phyloP scores from a whole-genome alignment of 2,113 vertebrate species.

The Tapirus terrestris region DNA sequence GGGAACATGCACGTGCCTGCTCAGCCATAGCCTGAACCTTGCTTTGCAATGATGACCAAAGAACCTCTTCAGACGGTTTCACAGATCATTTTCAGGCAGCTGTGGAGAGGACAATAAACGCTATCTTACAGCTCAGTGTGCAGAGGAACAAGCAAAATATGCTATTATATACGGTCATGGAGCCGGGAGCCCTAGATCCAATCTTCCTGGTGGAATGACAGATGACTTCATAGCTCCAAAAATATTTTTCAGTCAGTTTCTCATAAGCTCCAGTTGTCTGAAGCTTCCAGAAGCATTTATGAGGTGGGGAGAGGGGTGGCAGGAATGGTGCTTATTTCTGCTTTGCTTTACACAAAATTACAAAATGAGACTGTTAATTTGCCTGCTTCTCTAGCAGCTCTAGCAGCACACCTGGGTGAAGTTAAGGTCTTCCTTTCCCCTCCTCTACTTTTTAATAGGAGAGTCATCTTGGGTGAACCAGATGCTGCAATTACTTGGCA shows the following conservation, averaged over 20 bases:
- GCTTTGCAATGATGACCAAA: neutral
- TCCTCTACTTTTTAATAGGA: neutral
- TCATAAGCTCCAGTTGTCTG: neutral
- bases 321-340: neutral
- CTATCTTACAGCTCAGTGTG: neutral
- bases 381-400: neutral
- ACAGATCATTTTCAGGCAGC: neutral
- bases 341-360: neutral
- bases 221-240: slow-evolving; percentile 30
- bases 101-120: neutral
- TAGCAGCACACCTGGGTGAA: neutral
- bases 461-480: neutral
- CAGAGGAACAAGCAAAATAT: neutral
- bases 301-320: neutral
- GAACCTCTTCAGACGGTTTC: neutral
- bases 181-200: neutral
- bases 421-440: neutral
- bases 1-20: neutral
- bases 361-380: fast-evolving
- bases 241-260: neutral
- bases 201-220: neutral
- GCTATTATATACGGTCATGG: neutral
- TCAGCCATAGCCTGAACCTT: neutral
- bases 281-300: neutral
- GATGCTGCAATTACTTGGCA: neutral